Evolutionary conservation across 2,797 vertebrate genomes (phyloP).

Genomic region (Poecilia picta): DNA sequence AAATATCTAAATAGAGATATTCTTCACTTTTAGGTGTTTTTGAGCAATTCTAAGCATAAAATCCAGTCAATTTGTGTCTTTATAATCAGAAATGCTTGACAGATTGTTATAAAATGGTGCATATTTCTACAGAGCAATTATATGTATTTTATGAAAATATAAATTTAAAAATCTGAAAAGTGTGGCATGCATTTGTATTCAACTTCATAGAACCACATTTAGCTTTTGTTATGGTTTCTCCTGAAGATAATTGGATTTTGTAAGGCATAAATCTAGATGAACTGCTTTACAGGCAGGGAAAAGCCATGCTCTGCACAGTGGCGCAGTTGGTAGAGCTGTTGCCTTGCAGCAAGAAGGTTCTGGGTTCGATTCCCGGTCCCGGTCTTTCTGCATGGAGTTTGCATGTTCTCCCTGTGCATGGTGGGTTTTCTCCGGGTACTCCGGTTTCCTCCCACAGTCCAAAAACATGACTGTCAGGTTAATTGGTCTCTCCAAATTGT

Average conservation of each 20-base stretch:
- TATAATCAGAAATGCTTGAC: background rate
- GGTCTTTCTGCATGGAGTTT: too few relatives aligned
- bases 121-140: background rate
- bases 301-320: too few relatives aligned
- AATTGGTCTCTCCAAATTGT: too few relatives aligned
- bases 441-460: too few relatives aligned
- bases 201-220: background rate
- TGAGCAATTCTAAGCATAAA: background rate
- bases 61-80: background rate
- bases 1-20: background rate
- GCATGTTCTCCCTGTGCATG: too few relatives aligned
- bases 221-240: background rate
- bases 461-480: too few relatives aligned
- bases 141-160: background rate
- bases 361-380: too few relatives aligned
- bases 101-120: background rate
- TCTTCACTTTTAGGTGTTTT: background rate
- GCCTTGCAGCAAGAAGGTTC: too few relatives aligned
- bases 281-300: background rate
- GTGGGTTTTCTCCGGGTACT: too few relatives aligned
- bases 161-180: background rate
- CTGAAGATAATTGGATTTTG: background rate
- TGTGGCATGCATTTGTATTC: background rate
- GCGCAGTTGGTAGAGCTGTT: too few relatives aligned
- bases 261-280: background rate